phyloP scores from a whole-genome alignment of 2,797 vertebrate species.

The Prunella strophiata region DNA sequence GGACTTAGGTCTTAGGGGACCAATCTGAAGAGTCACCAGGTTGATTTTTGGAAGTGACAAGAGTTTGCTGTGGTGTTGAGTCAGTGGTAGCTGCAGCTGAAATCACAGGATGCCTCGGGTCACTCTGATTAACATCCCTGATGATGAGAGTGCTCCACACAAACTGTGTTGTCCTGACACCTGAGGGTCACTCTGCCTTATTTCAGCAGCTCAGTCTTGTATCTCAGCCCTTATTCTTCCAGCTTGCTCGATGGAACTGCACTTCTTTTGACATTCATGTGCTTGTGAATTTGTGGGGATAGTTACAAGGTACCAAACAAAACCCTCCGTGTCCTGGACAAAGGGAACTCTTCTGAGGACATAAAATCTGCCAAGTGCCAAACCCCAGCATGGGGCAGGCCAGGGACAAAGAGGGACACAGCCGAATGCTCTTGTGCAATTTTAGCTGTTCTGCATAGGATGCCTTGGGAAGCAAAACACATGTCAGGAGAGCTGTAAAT shows the following conservation, averaged over 20 bases:
- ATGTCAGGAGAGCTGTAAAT: conserved; percentile 49
- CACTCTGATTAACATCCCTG: neutral
- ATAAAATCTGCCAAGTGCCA: conserved; percentile 28
- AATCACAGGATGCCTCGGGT: neutral
- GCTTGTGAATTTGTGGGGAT: neutral
- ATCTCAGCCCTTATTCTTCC: neutral
- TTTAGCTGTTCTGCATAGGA: conserved; percentile 30
- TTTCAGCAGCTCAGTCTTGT: neutral
- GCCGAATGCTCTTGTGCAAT: conserved; percentile 32
- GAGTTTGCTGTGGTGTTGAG: neutral
- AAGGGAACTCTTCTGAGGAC: conserved; percentile 35
- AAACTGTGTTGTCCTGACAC: neutral
- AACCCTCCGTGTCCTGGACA: neutral
- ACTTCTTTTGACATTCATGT: neutral
- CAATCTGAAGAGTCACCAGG: neutral
- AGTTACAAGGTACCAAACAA: conserved; percentile 18
- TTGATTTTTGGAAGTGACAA: neutral
- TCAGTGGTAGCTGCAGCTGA: neutral
- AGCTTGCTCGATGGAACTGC: neutral
- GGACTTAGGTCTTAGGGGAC: neutral
- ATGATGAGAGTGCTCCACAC: neutral
- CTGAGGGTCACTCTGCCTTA: neutral
- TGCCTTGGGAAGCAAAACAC: conserved; percentile 49
- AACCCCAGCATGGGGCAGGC: conserved; percentile 36
- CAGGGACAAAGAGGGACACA: conserved; percentile 44